These are phyloP conservation scores for Perdix hodgsoniae DNA, from an alignment of 2,797 vertebrate species.

Conservation along the genomic window DNA sequence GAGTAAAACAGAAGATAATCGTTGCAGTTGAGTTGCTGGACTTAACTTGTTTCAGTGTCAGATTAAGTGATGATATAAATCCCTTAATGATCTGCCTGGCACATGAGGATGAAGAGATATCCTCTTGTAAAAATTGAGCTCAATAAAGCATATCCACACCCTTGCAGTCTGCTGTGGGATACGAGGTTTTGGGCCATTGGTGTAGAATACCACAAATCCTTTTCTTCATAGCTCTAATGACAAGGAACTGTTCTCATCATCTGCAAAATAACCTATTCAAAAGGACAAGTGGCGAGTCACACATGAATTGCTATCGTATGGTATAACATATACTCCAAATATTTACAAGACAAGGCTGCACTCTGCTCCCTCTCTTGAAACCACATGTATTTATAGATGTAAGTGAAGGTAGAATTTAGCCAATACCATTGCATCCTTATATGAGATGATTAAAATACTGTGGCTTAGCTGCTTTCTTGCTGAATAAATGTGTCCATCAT, in stretches of 20 bases:
- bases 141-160: neutral
- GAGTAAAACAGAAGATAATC: neutral
- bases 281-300: conserved; percentile 6
- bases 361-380: conserved; percentile 50
- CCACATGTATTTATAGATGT: conserved; percentile 18
- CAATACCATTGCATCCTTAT: neutral
- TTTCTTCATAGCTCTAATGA: neutral
- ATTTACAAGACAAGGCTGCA: conserved; percentile 7
- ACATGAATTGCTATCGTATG: neutral
- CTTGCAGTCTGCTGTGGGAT: neutral
- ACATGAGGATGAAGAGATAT: neutral
- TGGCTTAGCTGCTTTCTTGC: conserved; percentile 31
- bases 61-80: neutral
- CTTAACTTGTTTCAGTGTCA: neutral
- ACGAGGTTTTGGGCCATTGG: neutral
- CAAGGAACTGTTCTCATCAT: neutral
- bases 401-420: conserved; percentile 10
- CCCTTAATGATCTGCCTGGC: neutral
- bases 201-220: neutral
- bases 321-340: neutral
- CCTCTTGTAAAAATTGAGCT: neutral
- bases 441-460: conserved; percentile 1
- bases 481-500: neutral
- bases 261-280: neutral
- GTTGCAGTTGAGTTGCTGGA: neutral